Conservation (phyloP, 2,113 vertebrate species). For the Trochalopteron elliotii region DNA sequence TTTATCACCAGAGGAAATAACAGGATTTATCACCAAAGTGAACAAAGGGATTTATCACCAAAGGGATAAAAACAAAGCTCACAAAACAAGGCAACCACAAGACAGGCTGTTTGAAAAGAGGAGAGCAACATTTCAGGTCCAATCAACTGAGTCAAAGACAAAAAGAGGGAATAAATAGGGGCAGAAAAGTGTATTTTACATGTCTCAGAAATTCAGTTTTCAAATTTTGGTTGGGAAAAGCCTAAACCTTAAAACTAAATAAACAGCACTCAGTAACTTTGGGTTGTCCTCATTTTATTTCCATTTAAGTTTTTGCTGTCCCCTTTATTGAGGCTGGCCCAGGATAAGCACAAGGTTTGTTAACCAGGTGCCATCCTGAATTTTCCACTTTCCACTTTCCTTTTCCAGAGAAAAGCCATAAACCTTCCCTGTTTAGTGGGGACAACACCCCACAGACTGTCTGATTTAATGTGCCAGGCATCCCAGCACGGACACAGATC, state of each 20-base stretch:
- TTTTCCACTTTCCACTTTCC: no score
- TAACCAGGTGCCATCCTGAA: background rate
- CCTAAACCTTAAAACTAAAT: background rate
- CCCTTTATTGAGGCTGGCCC: background rate
- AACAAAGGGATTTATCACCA: background rate
- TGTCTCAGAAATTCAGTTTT: background rate
- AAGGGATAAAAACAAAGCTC: background rate
- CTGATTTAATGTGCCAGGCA: no score
- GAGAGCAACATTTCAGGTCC: no score
- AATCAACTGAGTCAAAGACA: background rate
- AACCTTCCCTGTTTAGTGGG: background rate
- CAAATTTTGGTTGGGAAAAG: background rate
- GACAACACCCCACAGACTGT: background rate
- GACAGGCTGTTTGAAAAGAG: background rate
- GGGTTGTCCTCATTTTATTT: background rate
- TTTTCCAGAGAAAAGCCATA: background rate
- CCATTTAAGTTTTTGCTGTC: background rate
- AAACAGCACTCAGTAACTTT: background rate
- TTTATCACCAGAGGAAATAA: background rate
- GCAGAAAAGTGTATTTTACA: background rate
- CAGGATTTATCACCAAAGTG: background rate
- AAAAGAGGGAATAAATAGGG: background rate
- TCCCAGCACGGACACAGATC: rapidly evolving
- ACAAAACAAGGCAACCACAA: background rate
- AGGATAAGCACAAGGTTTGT: background rate